These are phyloP conservation scores for Sesia apiformis DNA, from an alignment of 2,888 invertebrate genomes.

Conservation along the genomic window DNA sequence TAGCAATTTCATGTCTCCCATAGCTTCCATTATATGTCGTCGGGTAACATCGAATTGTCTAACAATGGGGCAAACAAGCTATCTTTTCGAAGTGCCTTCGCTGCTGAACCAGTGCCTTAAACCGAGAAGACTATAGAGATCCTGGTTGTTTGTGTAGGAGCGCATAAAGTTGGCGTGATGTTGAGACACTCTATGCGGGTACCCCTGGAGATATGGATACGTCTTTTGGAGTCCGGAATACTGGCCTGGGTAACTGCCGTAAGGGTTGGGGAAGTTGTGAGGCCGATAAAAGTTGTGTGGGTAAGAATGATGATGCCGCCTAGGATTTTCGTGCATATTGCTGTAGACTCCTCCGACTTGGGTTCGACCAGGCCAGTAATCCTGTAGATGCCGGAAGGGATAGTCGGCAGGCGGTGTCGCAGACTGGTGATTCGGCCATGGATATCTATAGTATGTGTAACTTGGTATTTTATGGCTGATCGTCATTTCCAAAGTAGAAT, in stretches of 20 bases:
- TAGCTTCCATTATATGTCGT: slow-evolving; percentile 69
- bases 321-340: slow-evolving; percentile 49
- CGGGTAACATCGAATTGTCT: slow-evolving; percentile 71
- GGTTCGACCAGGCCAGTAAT: slow-evolving; percentile 59
- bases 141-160: slow-evolving; percentile 44
- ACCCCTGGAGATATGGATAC: slow-evolving; percentile 41
- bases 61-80: slow-evolving; percentile 35
- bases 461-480: slow-evolving; percentile 15
- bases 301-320: slow-evolving; percentile 62
- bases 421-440: slow-evolving; percentile 53
- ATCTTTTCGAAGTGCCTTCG: slow-evolving; percentile 65
- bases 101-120: slow-evolving; percentile 67
- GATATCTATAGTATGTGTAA: slow-evolving; percentile 46
- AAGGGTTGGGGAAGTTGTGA: slow-evolving; percentile 28
- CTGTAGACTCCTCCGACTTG: slow-evolving; percentile 57
- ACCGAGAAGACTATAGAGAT: slow-evolving; percentile 61
- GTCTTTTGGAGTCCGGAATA: slow-evolving; percentile 33
- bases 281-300: slow-evolving; percentile 44
- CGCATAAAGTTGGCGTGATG: slow-evolving; percentile 37
- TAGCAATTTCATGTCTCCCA: slow-evolving; percentile 29
- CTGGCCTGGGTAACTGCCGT: slow-evolving; percentile 20
- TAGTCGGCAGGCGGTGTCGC: slow-evolving; percentile 54
- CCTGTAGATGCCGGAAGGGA: slow-evolving; percentile 61
- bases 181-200: slow-evolving; percentile 38
- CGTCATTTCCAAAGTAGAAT: slow-evolving; percentile 14